Evolutionary conservation across 53 echinoderm and acorn worm species (phyloP), one percentile per base, ranked within the genome.

Genomic region (Echinarachnius parma): DNA sequence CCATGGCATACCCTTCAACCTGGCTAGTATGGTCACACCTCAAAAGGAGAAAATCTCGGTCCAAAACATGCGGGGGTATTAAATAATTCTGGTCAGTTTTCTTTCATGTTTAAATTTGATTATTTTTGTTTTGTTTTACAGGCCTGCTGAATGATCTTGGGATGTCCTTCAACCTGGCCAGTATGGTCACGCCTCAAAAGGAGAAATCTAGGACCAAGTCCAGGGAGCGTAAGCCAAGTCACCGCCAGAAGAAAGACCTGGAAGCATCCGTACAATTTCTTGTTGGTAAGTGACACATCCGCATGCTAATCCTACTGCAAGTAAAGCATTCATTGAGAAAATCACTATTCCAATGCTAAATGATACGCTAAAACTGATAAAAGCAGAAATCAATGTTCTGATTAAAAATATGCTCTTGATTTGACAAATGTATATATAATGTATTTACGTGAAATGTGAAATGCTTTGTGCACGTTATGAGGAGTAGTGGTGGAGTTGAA

Each of bases 141-240:
- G 81, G 81, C 82, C 62, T 83, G 22, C 69, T 75, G 46, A 72
- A 64, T 70, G 66, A 74, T 36, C 82, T 81, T 60, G 72, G 59
- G 13, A 63, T 78, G 27, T 79, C 87, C 19, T 94, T 94, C 82
- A 94, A 94, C 82, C 81, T 94, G 21, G 87, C 90, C 28, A 88
- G 94, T 39, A 94, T 94, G 94, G 79, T 93, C 11, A 83, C 77
- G 0, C 68, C 83, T 1, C 39, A 64, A 30, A 84, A 81, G 66
- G 86, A 86, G 39, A 86, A 86, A 58, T 65, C 78, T 27, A 83
- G 84, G 42, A 77, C 78, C 16, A 87, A 78, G 9, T 66, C 78
- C 9, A 78, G 82, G n/a, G 82, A 78, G 65, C 63, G 82, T 0
- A 37, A 68, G 28, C 68, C 68, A 16, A 87, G 82, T 34, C 70